phyloP scores from a whole-genome alignment of 2,797 vertebrate genomes.

The Heterohyrax brucei region DNA sequence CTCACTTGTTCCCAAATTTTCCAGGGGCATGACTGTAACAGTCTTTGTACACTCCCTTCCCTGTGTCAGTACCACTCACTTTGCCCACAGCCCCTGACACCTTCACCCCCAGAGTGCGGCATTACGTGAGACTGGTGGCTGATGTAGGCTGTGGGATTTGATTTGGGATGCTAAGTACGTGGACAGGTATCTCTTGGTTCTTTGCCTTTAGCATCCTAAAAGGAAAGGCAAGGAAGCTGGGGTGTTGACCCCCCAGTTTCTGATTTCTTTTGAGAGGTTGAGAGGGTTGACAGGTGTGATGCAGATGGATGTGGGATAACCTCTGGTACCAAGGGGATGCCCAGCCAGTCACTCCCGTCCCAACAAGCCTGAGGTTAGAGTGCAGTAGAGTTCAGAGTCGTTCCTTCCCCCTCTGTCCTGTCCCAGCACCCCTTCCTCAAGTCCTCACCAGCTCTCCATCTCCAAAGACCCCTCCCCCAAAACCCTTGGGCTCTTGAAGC shows the following conservation, averaged over 20 bases:
- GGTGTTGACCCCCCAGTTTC: background rate
- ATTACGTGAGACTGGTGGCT: background rate
- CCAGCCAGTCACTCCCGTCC: background rate
- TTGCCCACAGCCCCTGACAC: background rate
- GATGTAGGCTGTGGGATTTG: background rate
- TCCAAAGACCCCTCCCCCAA: background rate
- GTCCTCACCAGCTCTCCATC: background rate
- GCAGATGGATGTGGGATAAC: background rate
- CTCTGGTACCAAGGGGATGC: background rate
- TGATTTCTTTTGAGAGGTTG: background rate
- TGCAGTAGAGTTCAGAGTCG: background rate
- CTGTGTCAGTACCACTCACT: too few species aligned
- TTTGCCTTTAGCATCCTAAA: background rate
- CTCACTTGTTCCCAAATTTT: background rate
- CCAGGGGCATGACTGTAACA: background rate
- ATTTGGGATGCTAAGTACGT: background rate
- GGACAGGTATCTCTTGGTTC: background rate
- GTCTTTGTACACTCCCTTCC: background rate
- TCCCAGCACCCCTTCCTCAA: background rate
- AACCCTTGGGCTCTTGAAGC: background rate
- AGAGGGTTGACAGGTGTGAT: background rate
- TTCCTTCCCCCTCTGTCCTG: background rate
- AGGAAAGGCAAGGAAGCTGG: background rate
- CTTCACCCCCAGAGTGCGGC: fast-evolving
- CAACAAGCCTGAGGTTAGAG: background rate